Base-by-base conservation (phyloP, 2,797 vertebrate species). In the Anguilla anguilla region DNA sequence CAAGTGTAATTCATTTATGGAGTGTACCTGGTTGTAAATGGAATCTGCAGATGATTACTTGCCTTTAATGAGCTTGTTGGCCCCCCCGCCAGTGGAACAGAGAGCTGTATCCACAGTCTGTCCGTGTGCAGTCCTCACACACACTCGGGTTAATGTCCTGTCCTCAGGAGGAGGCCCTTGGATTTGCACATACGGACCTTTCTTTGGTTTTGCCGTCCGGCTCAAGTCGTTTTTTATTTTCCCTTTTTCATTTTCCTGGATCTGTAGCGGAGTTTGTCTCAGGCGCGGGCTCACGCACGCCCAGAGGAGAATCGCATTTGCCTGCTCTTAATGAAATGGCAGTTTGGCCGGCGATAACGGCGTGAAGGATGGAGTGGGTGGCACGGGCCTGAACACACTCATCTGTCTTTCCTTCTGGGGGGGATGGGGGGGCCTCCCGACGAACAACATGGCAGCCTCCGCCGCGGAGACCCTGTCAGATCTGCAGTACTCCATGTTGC, bases 301-400 rank as follows among this genome's bases (percentile, higher is more conserved):
- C 87, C 84, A 10, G 85, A 85, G 90, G 90, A 91, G 89, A 87
- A 94, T 93, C 93, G 94, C 88, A 94, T 94, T 94, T 92, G 91
- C 91, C 91, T 91, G 91, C 46, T 88, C 85, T 94, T 35, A 95
- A 95, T 95, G 93, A 94, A 96, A 94, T 91, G 91, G 90, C 93
- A 89, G 85, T 94, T 93, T 93, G 90, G 84, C 67, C 51, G 4
- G 89, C 2, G 88, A 90, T 91, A 92, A 90, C 81, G 88, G 79
- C 31, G 9, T 83, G 86, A 64, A 90, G 92, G 92, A 92, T 81
- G 88, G 89, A 92, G 89, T 72, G 89, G 85, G 90, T 85, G 35
- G 91, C 88, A 39, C 84, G 85, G 87, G 84, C 72, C 83, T 86
- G 84, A 28, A 87, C 89, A 89, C 91, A 74, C 88, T 81, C 88